A percentile compares a stretch with the other conserved stretches of the same genome.
Conservation (phyloP, 2,888 invertebrate genomes). For the Limnephilus auricula region DNA sequence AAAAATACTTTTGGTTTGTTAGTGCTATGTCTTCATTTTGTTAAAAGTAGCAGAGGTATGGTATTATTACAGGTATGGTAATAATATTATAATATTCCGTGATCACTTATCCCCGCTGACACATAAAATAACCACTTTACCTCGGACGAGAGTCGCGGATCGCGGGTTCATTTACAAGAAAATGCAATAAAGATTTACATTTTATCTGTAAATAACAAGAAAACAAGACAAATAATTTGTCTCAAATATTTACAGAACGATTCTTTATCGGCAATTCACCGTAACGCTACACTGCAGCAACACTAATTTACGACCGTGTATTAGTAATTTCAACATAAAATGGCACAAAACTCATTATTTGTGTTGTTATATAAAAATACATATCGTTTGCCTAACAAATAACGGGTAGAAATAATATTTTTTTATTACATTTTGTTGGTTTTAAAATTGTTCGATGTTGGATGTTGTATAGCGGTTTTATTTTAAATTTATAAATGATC, state of each 20-base stretch:
- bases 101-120: background rate
- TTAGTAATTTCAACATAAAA: constrained; percentile 16
- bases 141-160: background rate
- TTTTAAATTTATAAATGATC: background rate
- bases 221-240: constrained; percentile 45
- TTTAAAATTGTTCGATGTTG: constrained; percentile 11
- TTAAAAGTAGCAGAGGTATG: background rate
- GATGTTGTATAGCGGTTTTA: background rate
- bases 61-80: background rate
- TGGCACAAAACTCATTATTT: background rate
- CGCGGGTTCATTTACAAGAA: constrained; percentile 9
- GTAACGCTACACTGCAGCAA: constrained; percentile 28
- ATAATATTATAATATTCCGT: background rate
- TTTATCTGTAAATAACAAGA: constrained; percentile 40
- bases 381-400: background rate
- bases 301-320: constrained; percentile 17
- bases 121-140: background rate
- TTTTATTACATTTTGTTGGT: constrained; percentile 38
- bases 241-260: constrained; percentile 40
- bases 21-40: background rate
- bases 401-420: constrained; percentile 6
- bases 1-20: no score
- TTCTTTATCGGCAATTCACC: constrained; percentile 33
- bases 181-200: constrained; percentile 27
- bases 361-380: constrained; percentile 7